Evolutionary conservation across 2,797 vertebrate genomes (phyloP).

Genomic region (Artibeus lituratus): DNA sequence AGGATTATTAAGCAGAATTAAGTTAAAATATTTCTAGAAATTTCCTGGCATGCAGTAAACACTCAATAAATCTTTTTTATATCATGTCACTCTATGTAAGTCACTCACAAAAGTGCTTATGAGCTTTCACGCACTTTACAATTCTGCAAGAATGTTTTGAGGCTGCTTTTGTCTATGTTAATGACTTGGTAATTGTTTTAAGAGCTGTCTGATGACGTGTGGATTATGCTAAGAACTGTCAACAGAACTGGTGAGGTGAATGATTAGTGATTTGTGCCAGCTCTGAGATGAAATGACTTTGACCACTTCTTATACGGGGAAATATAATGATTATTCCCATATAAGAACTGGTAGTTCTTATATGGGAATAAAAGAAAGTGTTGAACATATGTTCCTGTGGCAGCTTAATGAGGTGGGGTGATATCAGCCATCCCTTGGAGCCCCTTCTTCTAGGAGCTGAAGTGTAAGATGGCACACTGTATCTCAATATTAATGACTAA

Average conservation of each 20-base stretch:
- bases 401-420: background rate
- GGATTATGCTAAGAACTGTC: background rate
- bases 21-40: constrained; percentile 37
- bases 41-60: background rate
- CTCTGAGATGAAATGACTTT: constrained; percentile 8
- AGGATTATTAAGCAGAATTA: background rate
- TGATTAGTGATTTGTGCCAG: background rate
- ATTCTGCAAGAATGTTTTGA: background rate
- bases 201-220: background rate
- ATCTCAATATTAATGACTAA: background rate
- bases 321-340: no score
- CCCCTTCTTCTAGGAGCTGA: background rate
- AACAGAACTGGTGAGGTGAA: background rate
- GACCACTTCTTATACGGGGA: background rate
- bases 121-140: background rate
- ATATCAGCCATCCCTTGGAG: background rate
- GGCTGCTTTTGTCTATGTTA: background rate
- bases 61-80: background rate
- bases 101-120: background rate
- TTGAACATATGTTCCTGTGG: background rate
- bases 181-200: background rate
- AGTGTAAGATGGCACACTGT: background rate
- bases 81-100: background rate
- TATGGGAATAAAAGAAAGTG: background rate
- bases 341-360: background rate